A percentile compares a stretch with the other conserved stretches of the same genome.
Evolutionary conservation across 2,797 vertebrate species (phyloP).

Genomic region (Oreochromis mossambicus): DNA sequence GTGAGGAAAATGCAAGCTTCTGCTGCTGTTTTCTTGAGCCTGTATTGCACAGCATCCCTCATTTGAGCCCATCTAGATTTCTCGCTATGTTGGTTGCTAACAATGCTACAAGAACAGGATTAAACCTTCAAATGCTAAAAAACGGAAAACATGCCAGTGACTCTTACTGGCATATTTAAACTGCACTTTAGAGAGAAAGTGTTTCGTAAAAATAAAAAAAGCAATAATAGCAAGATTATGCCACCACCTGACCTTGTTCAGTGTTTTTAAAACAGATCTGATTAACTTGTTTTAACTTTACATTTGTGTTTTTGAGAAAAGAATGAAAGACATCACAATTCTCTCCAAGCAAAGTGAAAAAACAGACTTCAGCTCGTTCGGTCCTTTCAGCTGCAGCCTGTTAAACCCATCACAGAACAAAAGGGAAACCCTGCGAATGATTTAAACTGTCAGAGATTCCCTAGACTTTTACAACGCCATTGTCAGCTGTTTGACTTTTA

Average conservation of each 20-base stretch:
- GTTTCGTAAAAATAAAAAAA: background rate
- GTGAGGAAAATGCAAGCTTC: slow-evolving; percentile 33
- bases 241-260: background rate
- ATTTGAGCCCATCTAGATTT: slow-evolving; percentile 37
- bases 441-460: slow-evolving; percentile 11
- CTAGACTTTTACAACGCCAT: slow-evolving; percentile 33
- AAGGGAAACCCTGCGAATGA: slow-evolving; percentile 22
- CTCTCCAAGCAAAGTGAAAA: slow-evolving; percentile 15
- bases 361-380: slow-evolving; percentile 47
- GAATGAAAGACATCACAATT: background rate
- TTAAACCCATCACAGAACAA: slow-evolving; percentile 41
- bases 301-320: slow-evolving; percentile 16
- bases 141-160: slow-evolving; percentile 29
- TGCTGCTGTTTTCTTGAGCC: background rate
- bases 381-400: slow-evolving; percentile 32
- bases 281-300: background rate
- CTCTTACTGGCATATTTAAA: slow-evolving; percentile 23
- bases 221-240: background rate
- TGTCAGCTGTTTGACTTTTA: slow-evolving; percentile 31
- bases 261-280: background rate
- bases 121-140: slow-evolving; percentile 43
- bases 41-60: slow-evolving; percentile 21
- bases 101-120: slow-evolving; percentile 49
- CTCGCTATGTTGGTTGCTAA: slow-evolving; percentile 37
- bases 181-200: slow-evolving; percentile 1